Evolutionary conservation across 2,888 invertebrate genomes (phyloP).

Genomic region (Rotaria macrura): DNA sequence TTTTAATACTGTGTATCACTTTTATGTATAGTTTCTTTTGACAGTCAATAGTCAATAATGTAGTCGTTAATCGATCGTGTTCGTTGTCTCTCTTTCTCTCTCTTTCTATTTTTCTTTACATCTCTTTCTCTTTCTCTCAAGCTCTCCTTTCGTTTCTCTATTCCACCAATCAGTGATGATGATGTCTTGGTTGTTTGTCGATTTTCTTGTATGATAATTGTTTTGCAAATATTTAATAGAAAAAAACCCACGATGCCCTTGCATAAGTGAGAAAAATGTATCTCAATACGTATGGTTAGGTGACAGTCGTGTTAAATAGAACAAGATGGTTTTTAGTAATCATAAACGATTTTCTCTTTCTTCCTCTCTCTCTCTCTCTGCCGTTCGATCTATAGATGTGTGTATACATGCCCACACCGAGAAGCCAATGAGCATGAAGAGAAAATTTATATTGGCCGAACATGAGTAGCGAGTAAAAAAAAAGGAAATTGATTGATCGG

Average conservation of each 20-base stretch:
- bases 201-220: constrained; percentile 3
- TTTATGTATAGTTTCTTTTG: not conserved
- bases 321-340: not conserved
- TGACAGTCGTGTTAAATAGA: not conserved
- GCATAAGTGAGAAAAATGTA: not conserved
- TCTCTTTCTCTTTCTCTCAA: not conserved
- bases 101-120: no score
- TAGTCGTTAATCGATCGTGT: constrained; percentile 11
- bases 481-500: not conserved
- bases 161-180: not conserved
- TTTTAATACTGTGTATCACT: not conserved
- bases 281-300: not conserved
- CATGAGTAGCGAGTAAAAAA: not conserved
- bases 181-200: not conserved
- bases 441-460: not conserved
- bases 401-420: not conserved
- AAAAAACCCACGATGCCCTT: not conserved
- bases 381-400: not conserved
- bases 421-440: not conserved
- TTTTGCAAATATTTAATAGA: constrained; percentile 15
- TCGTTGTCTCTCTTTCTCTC: not conserved
- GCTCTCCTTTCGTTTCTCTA: not conserved
- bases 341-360: not conserved
- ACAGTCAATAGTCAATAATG: constrained; percentile 5
- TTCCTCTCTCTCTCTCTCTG: not conserved